Evolutionary conservation across 2,797 vertebrate genomes (phyloP).

Genomic region (Pseudochirops cupreus): DNA sequence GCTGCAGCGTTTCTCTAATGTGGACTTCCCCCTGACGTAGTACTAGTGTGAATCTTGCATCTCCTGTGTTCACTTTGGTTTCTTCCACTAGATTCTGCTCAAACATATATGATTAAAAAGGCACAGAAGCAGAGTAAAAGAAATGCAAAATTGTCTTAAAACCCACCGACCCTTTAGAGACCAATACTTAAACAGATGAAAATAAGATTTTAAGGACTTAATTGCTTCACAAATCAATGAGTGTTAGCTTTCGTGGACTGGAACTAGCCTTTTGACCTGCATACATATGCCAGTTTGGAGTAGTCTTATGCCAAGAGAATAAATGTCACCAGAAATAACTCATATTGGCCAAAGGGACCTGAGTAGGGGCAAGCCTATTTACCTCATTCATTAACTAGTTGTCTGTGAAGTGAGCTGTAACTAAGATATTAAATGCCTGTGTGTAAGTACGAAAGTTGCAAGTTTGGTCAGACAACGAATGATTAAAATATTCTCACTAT

Average conservation of each 20-base stretch:
- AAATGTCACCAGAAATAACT: background rate
- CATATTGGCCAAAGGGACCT: background rate
- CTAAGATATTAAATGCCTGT: background rate
- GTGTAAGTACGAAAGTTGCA: background rate
- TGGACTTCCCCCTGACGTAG: background rate
- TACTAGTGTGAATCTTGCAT: conserved; percentile 44
- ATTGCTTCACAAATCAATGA: background rate
- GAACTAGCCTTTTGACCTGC: background rate
- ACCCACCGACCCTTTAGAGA: background rate
- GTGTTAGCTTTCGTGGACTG: background rate
- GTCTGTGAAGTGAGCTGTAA: background rate
- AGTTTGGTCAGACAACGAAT: background rate
- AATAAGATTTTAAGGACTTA: background rate
- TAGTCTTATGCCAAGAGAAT: background rate
- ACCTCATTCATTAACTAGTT: background rate
- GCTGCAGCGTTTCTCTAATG: background rate
- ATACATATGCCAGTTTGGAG: background rate
- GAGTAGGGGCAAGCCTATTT: background rate
- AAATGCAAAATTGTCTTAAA: background rate
- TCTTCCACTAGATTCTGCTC: conserved; percentile 18
- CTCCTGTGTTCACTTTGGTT: conserved; percentile 12
- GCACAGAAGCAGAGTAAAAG: background rate
- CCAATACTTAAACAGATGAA: too few species aligned
- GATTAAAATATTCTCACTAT: background rate
- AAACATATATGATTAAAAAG: background rate